Conservation (phyloP, 1,140 invertebrate species). For the Drosophila pectinifera region DNA sequence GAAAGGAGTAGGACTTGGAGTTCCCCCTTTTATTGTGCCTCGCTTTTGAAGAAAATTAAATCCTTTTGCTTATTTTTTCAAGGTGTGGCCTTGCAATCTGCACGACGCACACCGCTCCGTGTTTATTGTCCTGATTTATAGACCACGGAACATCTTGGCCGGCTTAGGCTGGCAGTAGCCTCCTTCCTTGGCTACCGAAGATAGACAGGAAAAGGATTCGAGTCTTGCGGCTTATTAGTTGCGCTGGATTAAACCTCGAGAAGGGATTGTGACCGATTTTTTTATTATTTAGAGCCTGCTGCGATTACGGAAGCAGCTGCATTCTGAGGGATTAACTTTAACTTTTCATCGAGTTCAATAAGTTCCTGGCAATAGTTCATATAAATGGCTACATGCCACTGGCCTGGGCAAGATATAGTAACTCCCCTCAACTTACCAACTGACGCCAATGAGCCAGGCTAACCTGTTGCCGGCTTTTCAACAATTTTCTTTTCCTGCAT, state of each 20-base stretch:
- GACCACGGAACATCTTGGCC: conserved; percentile 54
- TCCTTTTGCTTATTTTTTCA: conserved; percentile 84
- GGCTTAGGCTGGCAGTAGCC: conserved; percentile 42
- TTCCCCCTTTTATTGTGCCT: conserved; percentile 34
- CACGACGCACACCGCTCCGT: conserved; percentile 33
- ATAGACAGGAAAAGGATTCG: conserved; percentile 67
- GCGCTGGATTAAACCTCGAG: conserved; percentile 74
- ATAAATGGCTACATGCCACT: neutral
- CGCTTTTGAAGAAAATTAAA: conserved; percentile 60
- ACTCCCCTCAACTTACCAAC: conserved; percentile 27
- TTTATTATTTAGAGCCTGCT: conserved; percentile 38
- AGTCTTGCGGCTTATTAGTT: conserved; percentile 80
- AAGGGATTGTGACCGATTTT: conserved; percentile 34
- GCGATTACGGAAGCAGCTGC: conserved; percentile 71
- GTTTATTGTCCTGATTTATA: conserved; percentile 69
- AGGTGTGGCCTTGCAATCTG: conserved; percentile 75
- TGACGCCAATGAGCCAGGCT: conserved; percentile 42
- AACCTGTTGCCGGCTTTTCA: conserved; percentile 72
- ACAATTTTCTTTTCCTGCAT: conserved; percentile 72
- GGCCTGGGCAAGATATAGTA: conserved; percentile 3
- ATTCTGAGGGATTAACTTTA: conserved; percentile 22
- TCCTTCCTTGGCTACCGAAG: conserved; percentile 19
- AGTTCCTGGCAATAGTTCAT: conserved; percentile 7
- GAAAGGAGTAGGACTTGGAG: conserved; percentile 63
- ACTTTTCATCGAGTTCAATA: neutral